Evolutionary conservation across 2,888 invertebrate species (phyloP).

Genomic region (Salpingus planirostris): DNA sequence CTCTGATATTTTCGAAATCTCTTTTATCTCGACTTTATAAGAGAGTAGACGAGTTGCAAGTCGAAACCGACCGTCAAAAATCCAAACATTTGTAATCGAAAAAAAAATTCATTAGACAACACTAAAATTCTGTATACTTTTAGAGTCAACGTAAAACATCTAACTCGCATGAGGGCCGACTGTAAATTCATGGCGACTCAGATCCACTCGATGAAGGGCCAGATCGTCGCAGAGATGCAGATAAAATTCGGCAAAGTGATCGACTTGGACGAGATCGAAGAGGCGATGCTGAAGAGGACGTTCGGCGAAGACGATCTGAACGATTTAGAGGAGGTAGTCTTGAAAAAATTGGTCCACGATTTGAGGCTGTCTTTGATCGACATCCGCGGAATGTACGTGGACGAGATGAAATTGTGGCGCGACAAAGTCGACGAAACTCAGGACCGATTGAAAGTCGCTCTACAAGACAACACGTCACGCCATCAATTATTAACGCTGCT

Average conservation of each 20-base stretch:
- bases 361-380: constrained; percentile 45
- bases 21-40: constrained; percentile 49
- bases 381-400: constrained; percentile 40
- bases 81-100: too few relatives aligned
- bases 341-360: constrained; percentile 48
- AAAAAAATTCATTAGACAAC: too few relatives aligned
- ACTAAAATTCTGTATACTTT: too few relatives aligned
- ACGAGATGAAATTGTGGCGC: constrained; percentile 39
- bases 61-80: constrained; percentile 55
- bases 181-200: constrained; percentile 55
- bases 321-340: constrained; percentile 49
- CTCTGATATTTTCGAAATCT: constrained; percentile 56
- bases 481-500: constrained; percentile 48
- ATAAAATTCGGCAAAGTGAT: constrained; percentile 50
- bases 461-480: constrained; percentile 48
- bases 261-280: constrained; percentile 47
- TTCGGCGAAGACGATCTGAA: constrained; percentile 46
- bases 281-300: constrained; percentile 44
- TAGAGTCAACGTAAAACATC: constrained; percentile 58
- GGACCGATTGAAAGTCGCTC: constrained; percentile 39
- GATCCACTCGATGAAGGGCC: constrained; percentile 49
- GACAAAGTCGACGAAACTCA: constrained; percentile 35
- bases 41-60: constrained; percentile 55
- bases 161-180: constrained; percentile 63
- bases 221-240: constrained; percentile 44